A percentile compares a stretch with the other conserved stretches of the same genome.
Conservation (phyloP, 2,888 invertebrate species). For the Temnothorax rugatulus region DNA sequence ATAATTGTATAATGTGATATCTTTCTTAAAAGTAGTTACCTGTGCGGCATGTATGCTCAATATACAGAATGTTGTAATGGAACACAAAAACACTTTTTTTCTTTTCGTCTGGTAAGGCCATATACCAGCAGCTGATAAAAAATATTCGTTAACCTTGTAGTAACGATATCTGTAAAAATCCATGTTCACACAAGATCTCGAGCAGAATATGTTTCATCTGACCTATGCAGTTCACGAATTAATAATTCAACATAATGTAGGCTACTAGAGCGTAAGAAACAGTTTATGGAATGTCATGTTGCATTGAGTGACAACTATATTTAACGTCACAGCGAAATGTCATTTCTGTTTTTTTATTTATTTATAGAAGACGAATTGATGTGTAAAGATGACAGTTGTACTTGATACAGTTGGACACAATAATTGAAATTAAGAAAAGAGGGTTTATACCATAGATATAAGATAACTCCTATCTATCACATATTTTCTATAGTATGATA, state of each 20-base stretch:
- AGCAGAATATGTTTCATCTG: not conserved
- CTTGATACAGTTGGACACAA: not conserved
- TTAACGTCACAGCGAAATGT: not conserved
- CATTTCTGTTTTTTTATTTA: not conserved
- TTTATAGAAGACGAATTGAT: not conserved
- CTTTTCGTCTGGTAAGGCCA: not conserved
- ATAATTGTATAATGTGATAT: not conserved
- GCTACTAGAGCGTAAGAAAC: not conserved
- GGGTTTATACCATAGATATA: not conserved
- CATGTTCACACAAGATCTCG: not conserved
- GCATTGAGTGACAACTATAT: not conserved
- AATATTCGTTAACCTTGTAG: not conserved
- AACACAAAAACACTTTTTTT: conserved; percentile 9
- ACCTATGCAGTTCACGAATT: not conserved
- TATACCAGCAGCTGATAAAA: not conserved
- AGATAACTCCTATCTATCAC: not conserved
- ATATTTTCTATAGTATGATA: not conserved
- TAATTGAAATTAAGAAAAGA: not conserved
- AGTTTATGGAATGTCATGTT: not conserved
- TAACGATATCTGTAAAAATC: not conserved
- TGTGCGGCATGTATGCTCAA: not conserved
- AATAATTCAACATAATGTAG: not conserved
- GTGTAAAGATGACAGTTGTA: not conserved
- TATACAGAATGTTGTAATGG: not conserved
- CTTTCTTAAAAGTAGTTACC: not conserved